Percentiles rank a stretch among this genome's conserved stretches.
Conservation (phyloP, 2,113 vertebrate species). For the Meriones unguiculatus region DNA sequence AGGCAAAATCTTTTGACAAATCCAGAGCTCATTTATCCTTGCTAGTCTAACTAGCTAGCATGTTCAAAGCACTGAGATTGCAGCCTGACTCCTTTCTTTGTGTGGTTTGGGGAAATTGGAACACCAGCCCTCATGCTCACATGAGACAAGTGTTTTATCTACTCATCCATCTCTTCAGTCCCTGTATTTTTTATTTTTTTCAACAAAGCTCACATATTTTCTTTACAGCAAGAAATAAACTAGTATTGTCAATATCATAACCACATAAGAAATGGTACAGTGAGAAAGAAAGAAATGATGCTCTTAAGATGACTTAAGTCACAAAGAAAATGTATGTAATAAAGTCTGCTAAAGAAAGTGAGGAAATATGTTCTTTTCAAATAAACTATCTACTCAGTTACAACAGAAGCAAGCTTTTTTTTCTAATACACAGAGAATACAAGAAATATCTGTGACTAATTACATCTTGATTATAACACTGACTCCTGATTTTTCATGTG, state of each 20-base stretch:
- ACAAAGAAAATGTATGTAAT: neutral
- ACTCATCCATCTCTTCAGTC: no score
- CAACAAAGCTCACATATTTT: neutral
- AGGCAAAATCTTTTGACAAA: neutral
- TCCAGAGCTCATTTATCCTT: neutral
- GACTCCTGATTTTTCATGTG: neutral
- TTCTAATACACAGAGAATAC: neutral
- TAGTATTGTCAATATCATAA: neutral
- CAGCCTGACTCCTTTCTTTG: neutral
- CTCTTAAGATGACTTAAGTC: neutral
- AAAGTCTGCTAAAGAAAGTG: neutral
- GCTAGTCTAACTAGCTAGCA: neutral
- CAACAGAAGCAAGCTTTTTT: neutral
- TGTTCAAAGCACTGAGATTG: neutral
- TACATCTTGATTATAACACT: neutral
- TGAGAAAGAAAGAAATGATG: neutral
- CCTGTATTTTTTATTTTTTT: conserved; percentile 6
- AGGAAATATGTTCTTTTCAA: neutral
- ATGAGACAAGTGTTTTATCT: neutral
- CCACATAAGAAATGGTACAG: neutral
- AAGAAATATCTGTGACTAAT: conserved; percentile 2
- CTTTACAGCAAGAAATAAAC: conserved; percentile 26
- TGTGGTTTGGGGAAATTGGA: neutral
- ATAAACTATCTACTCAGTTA: neutral
- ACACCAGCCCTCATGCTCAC: neutral